phyloP scores from a whole-genome alignment of 2,113 vertebrate species.

The Pheucticus melanocephalus region DNA sequence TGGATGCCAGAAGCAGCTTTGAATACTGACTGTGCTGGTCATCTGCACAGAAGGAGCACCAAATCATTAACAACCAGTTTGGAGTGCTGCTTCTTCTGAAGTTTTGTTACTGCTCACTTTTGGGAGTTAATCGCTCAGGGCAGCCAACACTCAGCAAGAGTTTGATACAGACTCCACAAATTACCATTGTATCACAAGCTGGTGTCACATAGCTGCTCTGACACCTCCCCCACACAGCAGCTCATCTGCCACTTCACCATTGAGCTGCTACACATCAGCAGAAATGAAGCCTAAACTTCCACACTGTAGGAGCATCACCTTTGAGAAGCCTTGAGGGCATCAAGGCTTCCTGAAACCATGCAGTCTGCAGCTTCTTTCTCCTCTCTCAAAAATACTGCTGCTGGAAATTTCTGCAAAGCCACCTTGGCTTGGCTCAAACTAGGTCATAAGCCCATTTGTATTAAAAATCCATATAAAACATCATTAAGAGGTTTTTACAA shows the following conservation, averaged over 20 bases:
- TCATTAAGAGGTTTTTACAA: not conserved
- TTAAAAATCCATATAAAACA: not conserved
- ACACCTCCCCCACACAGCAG: not conserved
- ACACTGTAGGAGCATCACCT: not conserved
- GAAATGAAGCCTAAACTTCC: not conserved
- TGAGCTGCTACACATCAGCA: not conserved
- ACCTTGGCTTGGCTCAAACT: not conserved
- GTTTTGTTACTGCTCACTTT: not conserved
- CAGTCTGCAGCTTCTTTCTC: not conserved
- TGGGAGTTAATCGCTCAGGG: not conserved
- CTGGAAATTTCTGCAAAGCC: not conserved
- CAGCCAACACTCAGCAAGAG: not conserved
- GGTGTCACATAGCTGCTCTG: not conserved
- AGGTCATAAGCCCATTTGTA: fast-evolving
- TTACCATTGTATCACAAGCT: not conserved
- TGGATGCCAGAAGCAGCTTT: conserved; percentile 91
- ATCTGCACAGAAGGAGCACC: conserved; percentile 53
- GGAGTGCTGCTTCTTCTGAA: not conserved
- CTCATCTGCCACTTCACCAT: not conserved
- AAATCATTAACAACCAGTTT: not conserved
- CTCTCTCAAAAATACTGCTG: not conserved
- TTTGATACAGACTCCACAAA: not conserved
- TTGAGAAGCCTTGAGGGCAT: not conserved
- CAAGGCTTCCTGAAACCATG: not conserved
- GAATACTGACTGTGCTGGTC: conserved; percentile 86